Conservation (phyloP, 35 echinoderm and acorn worm genomes). For the Amphiura filiformis region DNA sequence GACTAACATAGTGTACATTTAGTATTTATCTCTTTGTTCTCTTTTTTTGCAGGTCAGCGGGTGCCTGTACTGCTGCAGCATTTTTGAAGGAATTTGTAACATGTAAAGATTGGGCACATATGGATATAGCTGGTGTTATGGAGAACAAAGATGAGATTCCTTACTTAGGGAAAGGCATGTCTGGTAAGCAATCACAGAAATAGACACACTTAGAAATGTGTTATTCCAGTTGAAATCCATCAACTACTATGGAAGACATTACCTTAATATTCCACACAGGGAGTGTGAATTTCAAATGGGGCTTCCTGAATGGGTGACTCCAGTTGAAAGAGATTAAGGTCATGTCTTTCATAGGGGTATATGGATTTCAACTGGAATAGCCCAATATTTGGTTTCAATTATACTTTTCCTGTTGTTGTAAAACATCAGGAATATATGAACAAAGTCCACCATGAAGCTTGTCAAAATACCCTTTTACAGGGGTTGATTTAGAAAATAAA, state of each 20-base stretch:
- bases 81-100: slow-evolving; percentile 91
- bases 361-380: too few relatives aligned
- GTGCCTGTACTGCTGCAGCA: slow-evolving; percentile 86
- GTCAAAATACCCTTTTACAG: neutral
- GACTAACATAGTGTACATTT: neutral
- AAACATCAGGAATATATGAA: neutral
- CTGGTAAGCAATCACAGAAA: too few relatives aligned
- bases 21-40: neutral
- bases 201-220: neutral
- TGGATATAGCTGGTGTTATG: slow-evolving; percentile 96
- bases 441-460: neutral
- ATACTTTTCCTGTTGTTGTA: neutral
- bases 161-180: slow-evolving; percentile 93
- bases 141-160: slow-evolving; percentile 89
- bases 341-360: too few relatives aligned
- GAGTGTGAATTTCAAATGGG: too few relatives aligned
- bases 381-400: too few relatives aligned
- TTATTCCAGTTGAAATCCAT: too few relatives aligned
- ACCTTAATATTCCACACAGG: too few relatives aligned
- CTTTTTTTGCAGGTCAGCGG: slow-evolving; percentile 43
- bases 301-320: too few relatives aligned
- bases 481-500: too few relatives aligned
- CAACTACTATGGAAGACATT: too few relatives aligned
- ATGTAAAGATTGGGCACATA: slow-evolving; percentile 69
- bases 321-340: too few relatives aligned